Base-by-base conservation (phyloP, 1,140 invertebrate species). In the Zaprionus inermis region DNA sequence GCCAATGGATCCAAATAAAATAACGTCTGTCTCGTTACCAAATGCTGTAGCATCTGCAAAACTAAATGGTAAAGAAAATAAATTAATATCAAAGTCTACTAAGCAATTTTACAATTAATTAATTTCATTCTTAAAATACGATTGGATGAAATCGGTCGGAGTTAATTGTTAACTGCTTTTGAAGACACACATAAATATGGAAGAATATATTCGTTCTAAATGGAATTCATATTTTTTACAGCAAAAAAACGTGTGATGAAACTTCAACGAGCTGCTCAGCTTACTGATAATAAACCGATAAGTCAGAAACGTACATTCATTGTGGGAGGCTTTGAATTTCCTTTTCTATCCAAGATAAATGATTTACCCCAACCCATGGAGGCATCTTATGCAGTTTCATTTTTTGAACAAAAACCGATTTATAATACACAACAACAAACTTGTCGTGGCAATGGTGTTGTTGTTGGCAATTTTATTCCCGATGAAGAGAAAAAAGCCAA, bases 321-420 rank as follows among this genome's bases (percentile, higher is more conserved):
- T 11, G 65, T 85, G 51, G 72, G 36, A 12, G 82, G 82, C 11
- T 49, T 44, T 2, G 44, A 57, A 6, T 24, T 85, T 38, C 81
- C 81, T 12, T 86, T 81, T 32, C 46, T 86, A 5, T 61, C 49
- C 0, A 18, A 5, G 5, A 20, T 49, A 36, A 4, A 3, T 0
- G 41, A n/a, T 1, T 55, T 79, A 5, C 79, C 83, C 1, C 79
- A 88, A 51, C 41, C 51, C 3, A 72, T 82, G 32, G 59, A 57
- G 2, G 7, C 51, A 12, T 86, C 82, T 5, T 88, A 77, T 49
- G 83, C 82, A 9, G 46, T 86, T 1, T 71, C 65, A 18, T 86
- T 88, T 57, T 86, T 79, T n/a, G 69, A 82, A 30, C 79, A 85
- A 10, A 57, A 63, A 16, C 82, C 82, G 1, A 67, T 61, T 18